These are phyloP conservation scores for Nasonia vitripennis DNA, from an alignment of 1,140 invertebrate genomes.

Conservation along the genomic window DNA sequence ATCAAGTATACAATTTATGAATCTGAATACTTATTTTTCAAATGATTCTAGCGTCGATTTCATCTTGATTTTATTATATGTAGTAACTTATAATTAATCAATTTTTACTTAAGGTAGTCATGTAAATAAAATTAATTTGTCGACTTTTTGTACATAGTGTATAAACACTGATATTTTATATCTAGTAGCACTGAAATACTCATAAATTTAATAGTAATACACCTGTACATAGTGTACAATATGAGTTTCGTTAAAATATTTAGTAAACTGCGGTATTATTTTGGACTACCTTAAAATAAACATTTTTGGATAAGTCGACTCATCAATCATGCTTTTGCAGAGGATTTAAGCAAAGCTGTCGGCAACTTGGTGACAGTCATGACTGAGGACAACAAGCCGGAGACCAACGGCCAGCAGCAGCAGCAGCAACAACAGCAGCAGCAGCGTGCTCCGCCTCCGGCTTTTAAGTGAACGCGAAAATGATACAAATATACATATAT, in stretches of 20 bases:
- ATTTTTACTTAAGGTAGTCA: too few species aligned
- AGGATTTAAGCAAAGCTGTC: conserved; percentile 89
- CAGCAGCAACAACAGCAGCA: conserved; percentile 3
- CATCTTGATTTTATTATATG: too few species aligned
- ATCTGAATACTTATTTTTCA: too few species aligned
- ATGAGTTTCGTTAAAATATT: not conserved
- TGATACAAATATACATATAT: conserved; percentile 55
- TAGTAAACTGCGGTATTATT: not conserved
- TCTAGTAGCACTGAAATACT: too few species aligned
- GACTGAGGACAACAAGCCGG: conserved; percentile 81
- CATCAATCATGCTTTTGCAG: conserved; percentile 69
- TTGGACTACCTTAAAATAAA: not conserved
- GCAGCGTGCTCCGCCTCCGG: conserved; percentile 65
- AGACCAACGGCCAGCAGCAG: conserved; percentile 67
- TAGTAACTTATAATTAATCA: too few species aligned
- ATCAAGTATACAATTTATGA: too few species aligned
- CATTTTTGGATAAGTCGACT: conserved; percentile 3
- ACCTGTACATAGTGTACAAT: not conserved
- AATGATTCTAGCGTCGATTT: too few species aligned
- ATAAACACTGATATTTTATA: too few species aligned
- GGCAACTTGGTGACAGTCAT: conserved; percentile 91
- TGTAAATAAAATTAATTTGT: too few species aligned
- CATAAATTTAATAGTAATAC: too few species aligned
- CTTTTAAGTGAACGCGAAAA: conserved; percentile 66
- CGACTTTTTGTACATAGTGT: too few species aligned